phyloP scores from a whole-genome alignment of 2,888 invertebrate genomes.

The Cryptocephalus primarius region DNA sequence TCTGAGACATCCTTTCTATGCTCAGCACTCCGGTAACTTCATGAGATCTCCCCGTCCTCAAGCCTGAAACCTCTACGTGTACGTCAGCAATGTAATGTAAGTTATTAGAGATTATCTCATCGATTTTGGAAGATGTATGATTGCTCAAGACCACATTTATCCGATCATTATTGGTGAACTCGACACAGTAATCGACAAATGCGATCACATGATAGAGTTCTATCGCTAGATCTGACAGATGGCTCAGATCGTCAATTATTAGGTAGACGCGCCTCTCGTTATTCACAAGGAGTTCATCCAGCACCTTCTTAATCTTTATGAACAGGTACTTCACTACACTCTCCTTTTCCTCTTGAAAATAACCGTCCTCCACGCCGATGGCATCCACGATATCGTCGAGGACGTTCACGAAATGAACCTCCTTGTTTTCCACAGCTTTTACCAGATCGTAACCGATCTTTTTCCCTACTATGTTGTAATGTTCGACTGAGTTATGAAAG shows the following conservation, averaged over 20 bases:
- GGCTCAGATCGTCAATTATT: slow-evolving; percentile 62
- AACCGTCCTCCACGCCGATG: slow-evolving; percentile 29
- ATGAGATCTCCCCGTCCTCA: slow-evolving; percentile 61
- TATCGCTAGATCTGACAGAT: slow-evolving; percentile 55
- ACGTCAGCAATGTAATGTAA: slow-evolving; percentile 54
- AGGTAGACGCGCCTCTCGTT: slow-evolving; percentile 31
- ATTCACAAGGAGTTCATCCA: slow-evolving; percentile 10
- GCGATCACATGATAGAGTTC: slow-evolving; percentile 41
- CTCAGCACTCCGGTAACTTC: slow-evolving; percentile 62
- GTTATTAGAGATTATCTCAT: slow-evolving; percentile 47
- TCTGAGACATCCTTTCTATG: slow-evolving; percentile 42
- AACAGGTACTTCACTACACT: slow-evolving; percentile 36
- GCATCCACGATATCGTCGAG: slow-evolving; percentile 39
- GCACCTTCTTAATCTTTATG: slow-evolving; percentile 34
- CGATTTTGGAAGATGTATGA: slow-evolving; percentile 45
- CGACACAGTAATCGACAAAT: slow-evolving; percentile 41
- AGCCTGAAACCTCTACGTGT: slow-evolving; percentile 49
- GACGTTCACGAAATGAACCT: slow-evolving; percentile 44
- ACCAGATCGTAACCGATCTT: slow-evolving; percentile 62
- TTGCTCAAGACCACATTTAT: slow-evolving; percentile 48
- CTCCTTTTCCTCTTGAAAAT: slow-evolving; percentile 23
- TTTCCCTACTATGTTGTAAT: slow-evolving; percentile 64
- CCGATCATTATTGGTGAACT: slow-evolving; percentile 30
- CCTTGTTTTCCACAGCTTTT: slow-evolving; percentile 38
- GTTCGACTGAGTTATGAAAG: slow-evolving; percentile 58